A percentile compares a stretch with the other conserved stretches of the same genome.
phyloP scores from a whole-genome alignment of 92 coral and sea anemone genomes.

The Epizoanthus rinbou region DNA sequence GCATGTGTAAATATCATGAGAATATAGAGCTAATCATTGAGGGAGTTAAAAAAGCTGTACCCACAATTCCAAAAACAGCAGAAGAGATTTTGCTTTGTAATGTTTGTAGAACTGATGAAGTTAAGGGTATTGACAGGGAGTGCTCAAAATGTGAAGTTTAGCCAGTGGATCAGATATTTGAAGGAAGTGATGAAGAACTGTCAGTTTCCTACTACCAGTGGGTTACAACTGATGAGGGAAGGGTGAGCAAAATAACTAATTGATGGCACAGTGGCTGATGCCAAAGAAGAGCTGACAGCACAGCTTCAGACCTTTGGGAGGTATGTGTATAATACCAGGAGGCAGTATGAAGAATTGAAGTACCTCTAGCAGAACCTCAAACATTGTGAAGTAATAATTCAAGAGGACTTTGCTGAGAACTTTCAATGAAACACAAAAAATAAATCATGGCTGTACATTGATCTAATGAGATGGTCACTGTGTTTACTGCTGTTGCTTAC shows the following conservation, averaged over 20 bases:
- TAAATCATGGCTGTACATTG: conserved; percentile 66
- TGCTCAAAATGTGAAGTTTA: conserved; percentile 64
- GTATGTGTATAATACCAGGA: conserved; percentile 51
- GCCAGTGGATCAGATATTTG: conserved; percentile 39
- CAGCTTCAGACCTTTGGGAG: conserved; percentile 62
- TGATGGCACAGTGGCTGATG: conserved; percentile 44
- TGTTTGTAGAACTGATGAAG: conserved; percentile 51
- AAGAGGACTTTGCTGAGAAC: conserved; percentile 54
- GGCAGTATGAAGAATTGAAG: conserved; percentile 51
- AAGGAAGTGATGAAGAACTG: conserved; percentile 23
- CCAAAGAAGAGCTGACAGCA: conserved; percentile 39
- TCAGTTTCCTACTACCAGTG: conserved; percentile 50
- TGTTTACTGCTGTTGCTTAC: conserved; percentile 66
- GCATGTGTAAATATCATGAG: conserved; percentile 62
- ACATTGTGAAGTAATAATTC: conserved; percentile 42
- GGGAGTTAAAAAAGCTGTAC: conserved; percentile 41
- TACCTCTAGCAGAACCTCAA: conserved; percentile 36
- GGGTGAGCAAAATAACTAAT: conserved; percentile 39
- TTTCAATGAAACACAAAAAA: conserved; percentile 55
- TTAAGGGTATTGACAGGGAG: conserved; percentile 51
- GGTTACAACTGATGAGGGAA: conserved; percentile 41
- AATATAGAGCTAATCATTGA: conserved; percentile 58
- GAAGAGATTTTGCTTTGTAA: conserved; percentile 41
- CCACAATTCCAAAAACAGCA: conserved; percentile 45
- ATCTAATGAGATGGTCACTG: conserved; percentile 50